Evolutionary conservation across 2,888 invertebrate species (phyloP).

Genomic region (Willowsia nigromaculata): DNA sequence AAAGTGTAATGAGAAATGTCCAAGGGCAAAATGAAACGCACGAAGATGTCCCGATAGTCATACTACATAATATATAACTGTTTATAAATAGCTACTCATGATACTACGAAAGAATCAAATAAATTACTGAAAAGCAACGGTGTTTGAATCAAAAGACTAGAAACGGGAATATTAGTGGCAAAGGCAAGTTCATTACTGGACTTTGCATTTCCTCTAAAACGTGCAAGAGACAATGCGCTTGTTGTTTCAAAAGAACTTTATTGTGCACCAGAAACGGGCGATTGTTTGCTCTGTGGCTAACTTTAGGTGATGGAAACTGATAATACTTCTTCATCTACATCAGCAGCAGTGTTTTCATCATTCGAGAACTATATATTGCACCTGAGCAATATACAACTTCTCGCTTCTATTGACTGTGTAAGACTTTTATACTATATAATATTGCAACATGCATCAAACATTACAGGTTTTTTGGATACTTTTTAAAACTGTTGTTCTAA

Average conservation of each 20-base stretch:
- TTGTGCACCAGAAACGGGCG: background rate
- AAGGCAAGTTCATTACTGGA: no score
- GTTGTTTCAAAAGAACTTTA: background rate
- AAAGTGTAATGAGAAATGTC: background rate
- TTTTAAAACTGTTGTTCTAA: background rate
- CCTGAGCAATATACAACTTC: constrained; percentile 42
- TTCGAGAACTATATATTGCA: background rate
- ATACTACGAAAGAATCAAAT: no score
- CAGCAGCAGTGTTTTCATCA: background rate
- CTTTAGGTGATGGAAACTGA: constrained; percentile 4
- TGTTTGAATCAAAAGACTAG: no score
- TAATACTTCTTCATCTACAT: background rate
- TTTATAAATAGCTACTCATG: no score
- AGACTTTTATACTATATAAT: constrained; percentile 1
- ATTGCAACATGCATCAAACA: background rate
- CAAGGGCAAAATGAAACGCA: background rate
- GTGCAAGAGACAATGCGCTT: no score
- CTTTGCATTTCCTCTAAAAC: no score
- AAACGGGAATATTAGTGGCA: no score
- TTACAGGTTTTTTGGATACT: background rate
- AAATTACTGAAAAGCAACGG: no score
- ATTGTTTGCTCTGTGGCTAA: background rate
- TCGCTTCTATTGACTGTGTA: constrained; percentile 56
- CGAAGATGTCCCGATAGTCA: no score
- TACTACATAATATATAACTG: no score